phyloP scores from a whole-genome alignment of 2,888 invertebrate species.

The Penaeus monodon region DNA sequence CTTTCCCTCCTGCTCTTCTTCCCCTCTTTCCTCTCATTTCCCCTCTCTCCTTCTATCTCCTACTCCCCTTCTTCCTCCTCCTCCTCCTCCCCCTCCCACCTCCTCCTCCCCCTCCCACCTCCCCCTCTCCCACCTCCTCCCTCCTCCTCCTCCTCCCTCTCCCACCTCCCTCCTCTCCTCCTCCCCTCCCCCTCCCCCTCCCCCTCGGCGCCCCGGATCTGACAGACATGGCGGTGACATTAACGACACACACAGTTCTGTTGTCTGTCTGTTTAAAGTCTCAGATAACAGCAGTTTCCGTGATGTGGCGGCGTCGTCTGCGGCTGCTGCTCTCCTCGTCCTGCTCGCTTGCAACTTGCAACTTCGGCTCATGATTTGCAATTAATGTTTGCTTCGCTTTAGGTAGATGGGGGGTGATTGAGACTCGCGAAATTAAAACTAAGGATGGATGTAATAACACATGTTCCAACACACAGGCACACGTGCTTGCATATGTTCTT shows the following conservation, averaged over 20 bases:
- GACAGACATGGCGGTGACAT: constrained; percentile 20
- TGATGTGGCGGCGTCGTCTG: too few relatives aligned
- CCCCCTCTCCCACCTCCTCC: neutral
- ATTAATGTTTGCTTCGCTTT: too few relatives aligned
- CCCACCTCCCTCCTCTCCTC: neutral
- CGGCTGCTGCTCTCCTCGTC: too few relatives aligned
- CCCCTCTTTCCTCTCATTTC: accelerated
- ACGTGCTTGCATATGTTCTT: neutral
- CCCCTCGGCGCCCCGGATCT: neutral
- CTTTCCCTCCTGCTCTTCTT: too few relatives aligned
- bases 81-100: neutral
- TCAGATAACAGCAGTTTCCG: neutral
- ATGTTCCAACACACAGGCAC: too few relatives aligned
- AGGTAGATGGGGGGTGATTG: too few relatives aligned
- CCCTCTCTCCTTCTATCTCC: neutral
- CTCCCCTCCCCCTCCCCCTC: neutral
- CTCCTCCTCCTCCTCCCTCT: neutral
- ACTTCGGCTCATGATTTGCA: too few relatives aligned
- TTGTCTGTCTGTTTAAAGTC: constrained; percentile 23
- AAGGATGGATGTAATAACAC: too few relatives aligned
- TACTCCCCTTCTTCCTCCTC: too few relatives aligned
- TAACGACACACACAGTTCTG: constrained; percentile 4
- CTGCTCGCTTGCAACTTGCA: too few relatives aligned
- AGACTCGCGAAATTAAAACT: too few relatives aligned
- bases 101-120: neutral